Evolutionary conservation across 1,140 invertebrate genomes (phyloP), one percentile per base, ranked within the genome.

Genomic region (Idris sp.): DNA sequence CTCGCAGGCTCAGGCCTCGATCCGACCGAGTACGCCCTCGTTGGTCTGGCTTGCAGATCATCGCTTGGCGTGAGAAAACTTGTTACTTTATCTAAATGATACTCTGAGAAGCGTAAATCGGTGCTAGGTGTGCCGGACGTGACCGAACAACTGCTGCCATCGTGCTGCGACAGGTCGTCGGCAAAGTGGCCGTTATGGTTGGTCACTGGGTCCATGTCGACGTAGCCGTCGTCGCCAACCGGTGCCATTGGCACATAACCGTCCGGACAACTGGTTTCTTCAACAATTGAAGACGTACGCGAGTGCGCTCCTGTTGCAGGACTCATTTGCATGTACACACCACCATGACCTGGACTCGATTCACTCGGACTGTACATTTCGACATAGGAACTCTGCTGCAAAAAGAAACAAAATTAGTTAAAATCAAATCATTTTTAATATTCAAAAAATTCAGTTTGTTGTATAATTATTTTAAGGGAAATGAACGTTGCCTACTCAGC

Each of bases 21-120:
- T 4, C 96, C 96, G 36, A 97, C 93, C 16, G 95, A 96, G 83
- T 97, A 97, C 1, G 95, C 93, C 74, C 96, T 89, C 30, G 90
- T 88, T 15, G 92, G 93, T 53, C 93, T 88, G n/a, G 76, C 89
- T 87, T 77, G 85, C 80, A 69, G 79, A 81, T 92, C 91, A 14
- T 92, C 91, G 0, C 88, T 87, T 0, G 89, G 89, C 3, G 89
- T 83, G 9, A 93, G 87, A 64, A 90, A 92, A 5, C 91, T 90
- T 8, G 87, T 86, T 1, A 92, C 91, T 81, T 92, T 92, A 38
- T 93, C 92, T 13, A 93, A 79, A 26, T 90, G 89, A 84, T 90
- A 92, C 64, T 92, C 91, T 0, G 88, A 88, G 54, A 91, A 91
- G 0, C 88, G 84, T 53, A 89, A 78, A 75, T 92, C 91, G 11